Conservation (phyloP, 2,888 invertebrate species). For the Drosophila helvetica region DNA sequence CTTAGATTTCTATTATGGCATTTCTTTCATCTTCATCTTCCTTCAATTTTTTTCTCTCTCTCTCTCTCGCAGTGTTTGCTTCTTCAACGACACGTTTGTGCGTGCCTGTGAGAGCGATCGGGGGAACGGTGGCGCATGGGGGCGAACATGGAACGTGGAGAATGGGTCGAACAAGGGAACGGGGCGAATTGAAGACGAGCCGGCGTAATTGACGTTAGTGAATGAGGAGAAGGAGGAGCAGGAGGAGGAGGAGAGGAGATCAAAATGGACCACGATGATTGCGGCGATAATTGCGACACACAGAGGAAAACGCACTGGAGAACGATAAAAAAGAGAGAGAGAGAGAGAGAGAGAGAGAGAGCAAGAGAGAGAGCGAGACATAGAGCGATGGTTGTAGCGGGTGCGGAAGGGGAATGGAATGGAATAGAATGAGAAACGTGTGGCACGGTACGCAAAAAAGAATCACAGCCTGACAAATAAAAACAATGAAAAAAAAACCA, state of each 20-base stretch:
- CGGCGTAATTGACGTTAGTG: conserved; percentile 67
- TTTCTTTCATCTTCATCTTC: conserved; percentile 30
- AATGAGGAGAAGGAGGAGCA: too few species aligned
- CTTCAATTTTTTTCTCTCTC: conserved; percentile 23
- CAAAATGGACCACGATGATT: conserved; percentile 76
- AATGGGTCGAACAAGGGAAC: neutral
- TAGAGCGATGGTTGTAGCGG: neutral
- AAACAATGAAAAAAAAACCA: neutral
- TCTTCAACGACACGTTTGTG: conserved; percentile 20
- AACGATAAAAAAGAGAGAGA: conserved; percentile 23
- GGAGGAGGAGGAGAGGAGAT: conserved; percentile 65
- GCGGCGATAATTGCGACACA: conserved; percentile 73
- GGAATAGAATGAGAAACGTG: neutral
- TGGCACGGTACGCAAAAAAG: conserved; percentile 4
- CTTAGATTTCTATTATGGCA: conserved; percentile 51
- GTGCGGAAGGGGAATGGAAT: too few species aligned
- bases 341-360: conserved; percentile 4
- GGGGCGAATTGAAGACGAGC: conserved; percentile 41
- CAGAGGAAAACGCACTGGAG: conserved; percentile 42
- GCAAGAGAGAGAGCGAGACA: conserved; percentile 5
- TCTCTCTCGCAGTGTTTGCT: conserved; percentile 8
- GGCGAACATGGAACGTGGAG: neutral
- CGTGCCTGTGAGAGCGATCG: neutral
- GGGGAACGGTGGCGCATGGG: neutral
- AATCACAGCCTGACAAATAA: conserved; percentile 3